Evolutionary conservation across 1,140 invertebrate species (phyloP).

Genomic region (Capitella teleta): DNA sequence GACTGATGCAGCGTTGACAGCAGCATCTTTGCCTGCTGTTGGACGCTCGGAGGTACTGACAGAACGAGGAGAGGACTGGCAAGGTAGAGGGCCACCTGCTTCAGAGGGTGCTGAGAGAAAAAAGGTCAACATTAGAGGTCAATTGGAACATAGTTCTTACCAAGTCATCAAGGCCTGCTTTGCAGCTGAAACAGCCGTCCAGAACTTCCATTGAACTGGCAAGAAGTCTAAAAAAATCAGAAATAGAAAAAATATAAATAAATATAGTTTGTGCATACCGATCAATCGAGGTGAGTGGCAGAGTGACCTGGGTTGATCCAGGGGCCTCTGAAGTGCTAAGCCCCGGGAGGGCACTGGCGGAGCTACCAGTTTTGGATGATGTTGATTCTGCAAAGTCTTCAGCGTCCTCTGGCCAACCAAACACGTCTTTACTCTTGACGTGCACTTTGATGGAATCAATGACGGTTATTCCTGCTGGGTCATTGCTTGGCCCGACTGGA

Average conservation of each 20-base stretch:
- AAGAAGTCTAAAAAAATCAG: slow-evolving; percentile 48
- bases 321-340: slow-evolving; percentile 38
- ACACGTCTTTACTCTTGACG: slow-evolving; percentile 87
- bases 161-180: no score
- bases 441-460: slow-evolving; percentile 87
- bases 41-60: slow-evolving; percentile 66
- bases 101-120: slow-evolving; percentile 28
- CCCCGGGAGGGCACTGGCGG: slow-evolving; percentile 13
- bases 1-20: slow-evolving; percentile 66
- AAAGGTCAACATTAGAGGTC: no score
- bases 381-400: slow-evolving; percentile 62
- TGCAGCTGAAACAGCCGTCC: slow-evolving; percentile 59
- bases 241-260: slow-evolving; percentile 1
- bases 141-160: no score
- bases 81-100: slow-evolving; percentile 55
- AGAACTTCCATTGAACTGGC: slow-evolving; percentile 63
- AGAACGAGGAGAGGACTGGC: slow-evolving; percentile 69
- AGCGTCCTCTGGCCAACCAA: slow-evolving; percentile 92
- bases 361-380: slow-evolving; percentile 13
- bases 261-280: not conserved
- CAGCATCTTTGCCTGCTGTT: slow-evolving; percentile 53
- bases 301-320: not conserved
- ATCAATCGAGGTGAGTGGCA: not conserved
- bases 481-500: slow-evolving; percentile 65
- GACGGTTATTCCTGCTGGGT: slow-evolving; percentile 78